Evolutionary conservation across 2,113 vertebrate species (phyloP).

Genomic region (Alectura lathami): DNA sequence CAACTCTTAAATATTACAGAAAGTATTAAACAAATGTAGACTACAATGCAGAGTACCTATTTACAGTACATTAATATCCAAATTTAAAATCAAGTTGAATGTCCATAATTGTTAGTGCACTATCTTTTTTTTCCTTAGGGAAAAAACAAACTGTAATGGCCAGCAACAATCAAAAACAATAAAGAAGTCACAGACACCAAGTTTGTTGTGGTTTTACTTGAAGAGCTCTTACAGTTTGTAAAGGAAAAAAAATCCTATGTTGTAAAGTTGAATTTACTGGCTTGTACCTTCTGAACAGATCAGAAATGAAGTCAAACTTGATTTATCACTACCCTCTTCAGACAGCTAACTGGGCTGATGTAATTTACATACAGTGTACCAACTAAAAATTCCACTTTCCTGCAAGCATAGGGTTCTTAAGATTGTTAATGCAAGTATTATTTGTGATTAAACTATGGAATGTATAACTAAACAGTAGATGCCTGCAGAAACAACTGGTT

Average conservation of each 20-base stretch:
- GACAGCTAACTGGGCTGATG: conserved; percentile 56
- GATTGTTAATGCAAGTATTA: conserved; percentile 65
- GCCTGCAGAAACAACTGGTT: conserved; percentile 69
- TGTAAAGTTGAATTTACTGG: conserved; percentile 56
- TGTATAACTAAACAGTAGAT: conserved; percentile 74
- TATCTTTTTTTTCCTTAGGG: conserved; percentile 66
- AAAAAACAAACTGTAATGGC: conserved; percentile 66
- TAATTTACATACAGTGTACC: conserved; percentile 68
- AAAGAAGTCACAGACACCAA: conserved; percentile 71
- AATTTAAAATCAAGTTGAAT: conserved; percentile 82
- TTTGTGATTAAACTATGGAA: conserved; percentile 76
- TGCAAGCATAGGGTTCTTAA: conserved; percentile 46
- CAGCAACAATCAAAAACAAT: conserved; percentile 71
- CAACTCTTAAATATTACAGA: conserved; percentile 91
- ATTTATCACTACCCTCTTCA: conserved; percentile 60
- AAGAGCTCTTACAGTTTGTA: conserved; percentile 65
- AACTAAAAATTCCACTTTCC: conserved; percentile 58
- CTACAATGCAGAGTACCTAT: conserved; percentile 95
- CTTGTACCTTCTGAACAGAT: conserved; percentile 67
- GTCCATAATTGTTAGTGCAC: conserved; percentile 82
- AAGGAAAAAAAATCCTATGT: conserved; percentile 1
- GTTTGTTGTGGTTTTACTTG: conserved; percentile 72
- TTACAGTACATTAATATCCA: conserved; percentile 91
- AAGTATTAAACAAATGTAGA: conserved; percentile 91
- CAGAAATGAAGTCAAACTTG: conserved; percentile 69